phyloP scores from a whole-genome alignment of 2,113 vertebrate genomes.

The Pituophis catenifer region DNA sequence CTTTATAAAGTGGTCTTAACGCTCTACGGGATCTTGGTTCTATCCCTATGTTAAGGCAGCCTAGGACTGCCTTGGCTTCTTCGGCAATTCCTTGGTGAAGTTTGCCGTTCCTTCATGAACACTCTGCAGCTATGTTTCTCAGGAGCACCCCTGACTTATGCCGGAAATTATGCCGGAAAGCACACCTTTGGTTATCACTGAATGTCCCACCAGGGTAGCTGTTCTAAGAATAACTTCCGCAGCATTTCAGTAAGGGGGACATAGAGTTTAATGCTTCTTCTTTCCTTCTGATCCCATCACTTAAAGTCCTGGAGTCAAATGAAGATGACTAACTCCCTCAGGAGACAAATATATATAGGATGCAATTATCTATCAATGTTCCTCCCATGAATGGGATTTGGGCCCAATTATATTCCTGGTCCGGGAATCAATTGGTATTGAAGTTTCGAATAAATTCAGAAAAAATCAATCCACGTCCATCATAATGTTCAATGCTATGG shows the following conservation, averaged over 20 bases:
- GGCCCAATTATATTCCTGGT: neutral
- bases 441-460: neutral
- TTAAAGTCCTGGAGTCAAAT: neutral
- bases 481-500: neutral
- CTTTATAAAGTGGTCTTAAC: too few species aligned
- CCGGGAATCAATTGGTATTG: neutral
- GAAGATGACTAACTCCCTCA: neutral
- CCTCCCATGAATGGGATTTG: neutral
- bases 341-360: neutral
- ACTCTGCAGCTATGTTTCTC: slow-evolving; percentile 35
- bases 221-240: neutral
- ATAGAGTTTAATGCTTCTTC: neutral
- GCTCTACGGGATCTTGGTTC: too few species aligned
- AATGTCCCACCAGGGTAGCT: neutral
- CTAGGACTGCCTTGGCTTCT: too few species aligned
- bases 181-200: neutral
- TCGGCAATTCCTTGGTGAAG: too few species aligned
- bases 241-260: neutral
- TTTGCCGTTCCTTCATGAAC: slow-evolving; percentile 9
- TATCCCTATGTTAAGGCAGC: too few species aligned
- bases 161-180: slow-evolving; percentile 10
- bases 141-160: neutral
- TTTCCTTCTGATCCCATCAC: too few species aligned
- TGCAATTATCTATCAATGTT: neutral
- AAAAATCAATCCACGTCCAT: neutral